Evolutionary conservation across 2,888 invertebrate species (phyloP).

Genomic region (Idaea biselata): DNA sequence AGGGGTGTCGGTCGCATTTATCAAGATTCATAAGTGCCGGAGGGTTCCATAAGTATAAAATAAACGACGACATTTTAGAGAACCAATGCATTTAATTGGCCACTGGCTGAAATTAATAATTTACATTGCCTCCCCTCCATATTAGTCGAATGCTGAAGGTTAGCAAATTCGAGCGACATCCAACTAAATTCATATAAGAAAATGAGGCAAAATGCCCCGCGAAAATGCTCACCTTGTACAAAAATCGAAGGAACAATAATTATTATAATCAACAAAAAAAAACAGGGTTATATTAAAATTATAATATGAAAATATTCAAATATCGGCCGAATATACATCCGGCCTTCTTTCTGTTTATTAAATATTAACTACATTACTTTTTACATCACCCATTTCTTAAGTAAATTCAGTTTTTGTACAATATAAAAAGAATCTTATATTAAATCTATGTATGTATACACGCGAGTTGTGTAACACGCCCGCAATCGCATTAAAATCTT

Average conservation of each 20-base stretch:
- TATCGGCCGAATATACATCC: slow-evolving; percentile 74
- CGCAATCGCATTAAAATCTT: slow-evolving; percentile 59
- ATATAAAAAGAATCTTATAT: slow-evolving; percentile 81
- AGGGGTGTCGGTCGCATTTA: neutral
- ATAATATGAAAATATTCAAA: slow-evolving; percentile 81
- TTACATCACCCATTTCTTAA: slow-evolving; percentile 81
- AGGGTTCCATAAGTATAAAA: slow-evolving; percentile 38
- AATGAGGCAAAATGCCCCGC: slow-evolving; percentile 32
- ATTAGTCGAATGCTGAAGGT: slow-evolving; percentile 56
- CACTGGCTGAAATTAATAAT: slow-evolving; percentile 77
- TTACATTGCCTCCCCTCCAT: slow-evolving; percentile 71
- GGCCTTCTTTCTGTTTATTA: slow-evolving; percentile 79
- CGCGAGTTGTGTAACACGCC: slow-evolving; percentile 68
- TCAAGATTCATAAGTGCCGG: neutral
- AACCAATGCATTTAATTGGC: slow-evolving; percentile 80
- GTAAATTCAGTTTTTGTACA: slow-evolving; percentile 81
- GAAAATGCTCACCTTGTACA: slow-evolving; percentile 61
- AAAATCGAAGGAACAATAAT: slow-evolving; percentile 68
- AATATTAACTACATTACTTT: slow-evolving; percentile 80
- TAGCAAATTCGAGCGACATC: slow-evolving; percentile 42
- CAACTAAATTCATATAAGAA: slow-evolving; percentile 13
- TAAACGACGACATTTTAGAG: slow-evolving; percentile 67
- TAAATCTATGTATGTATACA: slow-evolving; percentile 66
- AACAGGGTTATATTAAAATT: slow-evolving; percentile 81
- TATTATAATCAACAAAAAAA: slow-evolving; percentile 67